These are phyloP conservation scores for Montipora cactus DNA, from an alignment of 64 coral and sea anemone genomes.

Conservation along the genomic window DNA sequence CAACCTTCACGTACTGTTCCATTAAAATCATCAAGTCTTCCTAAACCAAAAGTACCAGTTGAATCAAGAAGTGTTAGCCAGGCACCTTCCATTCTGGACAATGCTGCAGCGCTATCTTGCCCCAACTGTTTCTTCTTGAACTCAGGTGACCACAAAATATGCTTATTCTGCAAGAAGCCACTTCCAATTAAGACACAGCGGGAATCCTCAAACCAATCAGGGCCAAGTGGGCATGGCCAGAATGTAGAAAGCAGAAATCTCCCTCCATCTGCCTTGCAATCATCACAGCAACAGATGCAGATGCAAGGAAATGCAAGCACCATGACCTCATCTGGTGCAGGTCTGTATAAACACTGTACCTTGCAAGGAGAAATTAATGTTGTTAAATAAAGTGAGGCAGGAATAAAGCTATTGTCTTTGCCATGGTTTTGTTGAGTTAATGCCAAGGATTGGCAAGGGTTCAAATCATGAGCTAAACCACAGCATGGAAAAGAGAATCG, in stretches of 20 bases:
- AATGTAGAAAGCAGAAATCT: neutral
- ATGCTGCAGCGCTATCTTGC: slow-evolving; percentile 42
- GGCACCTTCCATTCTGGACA: neutral
- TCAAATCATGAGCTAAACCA: no score
- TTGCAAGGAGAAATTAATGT: no score
- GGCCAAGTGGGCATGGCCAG: no score
- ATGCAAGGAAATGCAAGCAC: neutral
- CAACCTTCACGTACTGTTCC: neutral
- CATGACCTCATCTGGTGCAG: neutral
- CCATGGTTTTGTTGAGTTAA: no score
- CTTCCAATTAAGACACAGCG: neutral
- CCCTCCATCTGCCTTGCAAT: neutral
- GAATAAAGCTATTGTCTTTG: no score
- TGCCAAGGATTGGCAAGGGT: no score
- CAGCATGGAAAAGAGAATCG: no score
- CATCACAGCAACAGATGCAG: neutral
- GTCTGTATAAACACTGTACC: neutral
- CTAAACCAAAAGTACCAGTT: slow-evolving; percentile 27
- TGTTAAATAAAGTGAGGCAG: no score
- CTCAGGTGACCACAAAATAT: slow-evolving; percentile 21
- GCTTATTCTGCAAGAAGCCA: slow-evolving; percentile 55
- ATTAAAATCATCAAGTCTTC: neutral
- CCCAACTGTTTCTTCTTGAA: slow-evolving; percentile 78
- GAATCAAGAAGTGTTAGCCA: slow-evolving; percentile 10
- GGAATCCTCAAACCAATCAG: neutral